Evolutionary conservation across 2,797 vertebrate genomes (phyloP).

Genomic region (Anguilla megastoma): DNA sequence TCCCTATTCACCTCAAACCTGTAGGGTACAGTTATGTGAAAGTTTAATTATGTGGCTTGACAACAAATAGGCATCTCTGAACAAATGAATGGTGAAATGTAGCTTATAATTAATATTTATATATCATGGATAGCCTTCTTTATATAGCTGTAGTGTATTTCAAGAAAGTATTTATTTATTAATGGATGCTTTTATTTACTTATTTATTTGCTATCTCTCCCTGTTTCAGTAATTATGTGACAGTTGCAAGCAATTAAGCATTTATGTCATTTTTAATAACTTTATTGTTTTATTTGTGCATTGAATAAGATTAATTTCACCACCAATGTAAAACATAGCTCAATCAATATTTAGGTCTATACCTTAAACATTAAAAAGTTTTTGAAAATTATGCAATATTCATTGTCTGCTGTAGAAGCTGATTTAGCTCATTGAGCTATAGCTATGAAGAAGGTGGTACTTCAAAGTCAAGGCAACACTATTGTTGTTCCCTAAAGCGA

Average conservation of each 20-base stretch:
- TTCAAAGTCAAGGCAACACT: not conserved
- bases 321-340: not conserved
- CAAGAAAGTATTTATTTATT: not conserved
- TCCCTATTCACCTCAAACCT: not conserved
- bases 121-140: not conserved
- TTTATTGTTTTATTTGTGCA: not conserved
- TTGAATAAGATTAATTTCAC: not conserved
- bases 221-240: not conserved
- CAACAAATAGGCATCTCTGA: not conserved
- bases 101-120: not conserved
- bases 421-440: too few relatives aligned
- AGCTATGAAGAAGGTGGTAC: too few relatives aligned
- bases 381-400: not conserved
- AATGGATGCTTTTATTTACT: not conserved
- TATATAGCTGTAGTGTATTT: not conserved
- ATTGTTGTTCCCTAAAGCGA: not conserved
- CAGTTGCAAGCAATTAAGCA: not conserved
- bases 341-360: not conserved
- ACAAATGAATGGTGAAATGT: not conserved
- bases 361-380: not conserved
- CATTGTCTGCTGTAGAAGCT: not conserved
- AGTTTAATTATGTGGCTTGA: not conserved
- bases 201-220: not conserved
- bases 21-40: not conserved
- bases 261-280: not conserved